phyloP scores from a whole-genome alignment of 2,797 vertebrate species.

The Cirrhinus molitorella region DNA sequence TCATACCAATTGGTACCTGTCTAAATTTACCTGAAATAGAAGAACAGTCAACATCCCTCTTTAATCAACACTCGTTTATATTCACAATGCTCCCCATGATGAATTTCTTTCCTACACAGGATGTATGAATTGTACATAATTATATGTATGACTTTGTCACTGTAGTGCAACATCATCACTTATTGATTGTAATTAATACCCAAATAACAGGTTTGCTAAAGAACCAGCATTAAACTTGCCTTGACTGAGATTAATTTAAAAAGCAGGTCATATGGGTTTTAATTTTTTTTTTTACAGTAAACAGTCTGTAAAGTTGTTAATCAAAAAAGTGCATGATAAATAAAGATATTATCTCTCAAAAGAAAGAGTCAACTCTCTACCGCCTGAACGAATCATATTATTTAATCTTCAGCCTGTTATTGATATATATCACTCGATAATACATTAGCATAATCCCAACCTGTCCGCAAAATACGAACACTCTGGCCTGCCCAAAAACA shows the following conservation, averaged over 20 bases:
- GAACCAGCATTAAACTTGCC: background rate
- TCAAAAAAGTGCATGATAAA: no score
- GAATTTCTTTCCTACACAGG: background rate
- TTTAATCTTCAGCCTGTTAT: no score
- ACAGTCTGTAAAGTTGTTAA: no score
- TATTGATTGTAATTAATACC: constrained; percentile 29
- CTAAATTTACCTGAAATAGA: constrained; percentile 13
- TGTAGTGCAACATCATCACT: background rate
- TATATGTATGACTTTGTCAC: background rate
- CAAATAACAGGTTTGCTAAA: constrained; percentile 6
- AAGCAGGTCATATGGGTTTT: no score
- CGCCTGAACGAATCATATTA: no score
- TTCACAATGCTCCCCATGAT: background rate
- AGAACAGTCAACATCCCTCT: background rate
- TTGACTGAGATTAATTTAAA: background rate
- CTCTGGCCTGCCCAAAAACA: no score
- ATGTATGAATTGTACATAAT: background rate
- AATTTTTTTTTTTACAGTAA: no score
- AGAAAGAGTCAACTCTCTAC: no score
- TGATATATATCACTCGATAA: no score
- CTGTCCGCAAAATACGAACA: no score
- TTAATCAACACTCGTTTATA: background rate
- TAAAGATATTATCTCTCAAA: no score
- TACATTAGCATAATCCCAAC: no score
- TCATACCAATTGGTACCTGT: background rate